A percentile compares a stretch with the other conserved stretches of the same genome.
phyloP scores from a whole-genome alignment of 2,113 vertebrate species.

The Salvator merianae region DNA sequence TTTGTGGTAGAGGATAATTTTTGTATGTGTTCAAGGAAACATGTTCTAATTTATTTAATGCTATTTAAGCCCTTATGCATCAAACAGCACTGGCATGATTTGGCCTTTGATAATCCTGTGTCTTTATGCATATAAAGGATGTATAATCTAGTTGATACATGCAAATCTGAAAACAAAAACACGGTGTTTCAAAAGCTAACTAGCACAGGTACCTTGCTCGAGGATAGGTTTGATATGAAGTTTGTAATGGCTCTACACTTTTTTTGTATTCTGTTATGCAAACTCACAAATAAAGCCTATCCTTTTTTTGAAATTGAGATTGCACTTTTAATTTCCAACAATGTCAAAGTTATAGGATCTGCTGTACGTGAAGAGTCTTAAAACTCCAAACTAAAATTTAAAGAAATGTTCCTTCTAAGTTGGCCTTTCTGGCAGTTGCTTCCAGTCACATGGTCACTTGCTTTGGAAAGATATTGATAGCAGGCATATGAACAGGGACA shows the following conservation, averaged over 20 bases:
- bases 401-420: too few species aligned
- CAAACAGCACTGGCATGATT: rapidly evolving
- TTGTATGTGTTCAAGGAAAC: conserved; percentile 21
- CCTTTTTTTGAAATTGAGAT: conserved; percentile 44
- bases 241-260: conserved; percentile 34
- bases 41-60: background rate
- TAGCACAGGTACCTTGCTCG: conserved; percentile 10
- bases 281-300: conserved; percentile 59
- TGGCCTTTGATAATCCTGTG: background rate
- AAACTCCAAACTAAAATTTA: too few species aligned
- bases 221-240: conserved; percentile 42
- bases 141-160: conserved; percentile 17
- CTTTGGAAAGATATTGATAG: too few species aligned
- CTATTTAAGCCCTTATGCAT: background rate
- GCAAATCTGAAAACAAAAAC: conserved; percentile 13
- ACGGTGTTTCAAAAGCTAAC: conserved; percentile 28
- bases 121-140: background rate
- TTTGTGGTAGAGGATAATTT: background rate
- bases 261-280: conserved; percentile 50
- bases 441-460: background rate
- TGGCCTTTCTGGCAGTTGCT: background rate
- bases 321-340: conserved; percentile 34
- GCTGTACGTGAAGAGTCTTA: background rate
- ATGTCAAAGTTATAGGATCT: background rate
- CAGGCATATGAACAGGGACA: too few species aligned